These are phyloP conservation scores for Amphiprion clarkii DNA, from an alignment of 2,797 vertebrate species.

Conservation along the genomic window DNA sequence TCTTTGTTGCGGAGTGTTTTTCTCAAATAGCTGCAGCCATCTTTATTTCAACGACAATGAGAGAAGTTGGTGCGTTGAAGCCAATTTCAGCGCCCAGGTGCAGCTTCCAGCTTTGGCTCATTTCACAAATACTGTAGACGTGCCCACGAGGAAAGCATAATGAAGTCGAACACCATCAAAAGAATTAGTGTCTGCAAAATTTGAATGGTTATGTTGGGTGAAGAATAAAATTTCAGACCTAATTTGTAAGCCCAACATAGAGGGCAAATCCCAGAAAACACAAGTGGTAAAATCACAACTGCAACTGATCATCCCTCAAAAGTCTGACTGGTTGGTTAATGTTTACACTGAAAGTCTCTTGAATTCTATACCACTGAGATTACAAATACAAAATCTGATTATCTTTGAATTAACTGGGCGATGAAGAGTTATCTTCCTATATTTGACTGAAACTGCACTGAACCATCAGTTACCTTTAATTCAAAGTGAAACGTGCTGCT, in stretches of 20 bases:
- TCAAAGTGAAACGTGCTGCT: background rate
- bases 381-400: background rate
- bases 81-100: conserved; percentile 14
- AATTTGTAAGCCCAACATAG: background rate
- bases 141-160: background rate
- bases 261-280: background rate
- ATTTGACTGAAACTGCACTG: background rate
- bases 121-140: background rate
- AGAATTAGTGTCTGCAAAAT: background rate
- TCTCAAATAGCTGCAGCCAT: background rate
- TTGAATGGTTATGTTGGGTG: no score
- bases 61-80: background rate
- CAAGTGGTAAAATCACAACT: no score
- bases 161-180: background rate
- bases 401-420: background rate
- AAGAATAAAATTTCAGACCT: background rate
- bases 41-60: background rate
- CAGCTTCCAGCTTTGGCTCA: background rate
- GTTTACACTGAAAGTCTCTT: background rate
- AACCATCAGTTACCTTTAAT: background rate
- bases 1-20: background rate
- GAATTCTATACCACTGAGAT: no score
- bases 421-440: background rate
- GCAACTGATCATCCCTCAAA: no score
- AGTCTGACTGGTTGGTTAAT: no score